Percentiles rank a stretch among this genome's conserved stretches.
phyloP scores from a whole-genome alignment of 1,140 invertebrate genomes.

The Schmidtea mediterranea region DNA sequence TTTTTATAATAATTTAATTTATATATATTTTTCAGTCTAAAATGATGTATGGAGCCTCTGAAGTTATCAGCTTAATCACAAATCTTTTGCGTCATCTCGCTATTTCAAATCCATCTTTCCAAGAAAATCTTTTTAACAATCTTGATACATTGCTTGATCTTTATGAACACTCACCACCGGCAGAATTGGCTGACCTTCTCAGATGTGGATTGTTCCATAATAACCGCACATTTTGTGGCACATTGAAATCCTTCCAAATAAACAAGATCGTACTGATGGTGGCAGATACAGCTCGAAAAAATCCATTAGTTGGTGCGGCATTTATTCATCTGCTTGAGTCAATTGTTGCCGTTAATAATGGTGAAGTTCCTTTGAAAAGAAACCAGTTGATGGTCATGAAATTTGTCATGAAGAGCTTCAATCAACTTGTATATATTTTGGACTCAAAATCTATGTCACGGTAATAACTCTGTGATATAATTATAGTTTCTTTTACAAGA shows the following conservation, averaged over 20 bases:
- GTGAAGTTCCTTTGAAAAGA: conserved; percentile 20
- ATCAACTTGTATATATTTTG: conserved; percentile 15
- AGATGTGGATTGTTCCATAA: conserved; percentile 1
- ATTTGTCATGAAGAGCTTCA: conserved; percentile 21
- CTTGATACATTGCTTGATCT: not conserved
- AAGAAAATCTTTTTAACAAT: not conserved
- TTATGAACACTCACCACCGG: not conserved
- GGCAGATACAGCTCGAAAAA: conserved; percentile 8
- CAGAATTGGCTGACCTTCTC: not conserved
- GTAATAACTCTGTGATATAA: conserved; percentile 9
- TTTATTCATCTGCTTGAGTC: conserved; percentile 20
- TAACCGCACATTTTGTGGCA: conserved; percentile 13
- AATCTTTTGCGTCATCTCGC: too few species aligned
- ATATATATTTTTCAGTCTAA: too few species aligned
- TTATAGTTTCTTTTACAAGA: not conserved
- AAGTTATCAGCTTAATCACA: too few species aligned
- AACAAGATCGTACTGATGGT: conserved; percentile 18
- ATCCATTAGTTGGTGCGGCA: conserved; percentile 15
- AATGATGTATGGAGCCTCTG: too few species aligned
- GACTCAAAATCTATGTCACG: conserved; percentile 13
- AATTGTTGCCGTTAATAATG: conserved; percentile 20
- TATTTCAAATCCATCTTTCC: not conserved
- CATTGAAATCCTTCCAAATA: conserved; percentile 16
- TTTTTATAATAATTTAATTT: too few species aligned
- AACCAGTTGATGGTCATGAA: conserved; percentile 25